A percentile compares a stretch with the other conserved stretches of the same genome.
phyloP scores from a whole-genome alignment of 2,888 invertebrate species.

The Seira ritae region DNA sequence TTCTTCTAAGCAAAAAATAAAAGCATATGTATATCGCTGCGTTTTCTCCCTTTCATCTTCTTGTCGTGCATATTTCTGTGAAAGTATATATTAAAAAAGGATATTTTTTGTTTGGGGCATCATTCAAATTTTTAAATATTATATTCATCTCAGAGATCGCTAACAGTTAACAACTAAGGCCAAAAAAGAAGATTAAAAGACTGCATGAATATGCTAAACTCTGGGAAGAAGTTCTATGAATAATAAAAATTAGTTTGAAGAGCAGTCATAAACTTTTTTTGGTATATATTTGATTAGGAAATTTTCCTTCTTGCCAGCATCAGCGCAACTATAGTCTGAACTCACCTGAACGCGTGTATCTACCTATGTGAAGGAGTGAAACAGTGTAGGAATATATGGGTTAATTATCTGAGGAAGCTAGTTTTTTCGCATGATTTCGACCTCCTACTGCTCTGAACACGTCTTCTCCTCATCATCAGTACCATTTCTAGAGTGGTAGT shows the following conservation, averaged over 20 bases:
- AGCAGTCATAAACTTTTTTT: slow-evolving; percentile 13
- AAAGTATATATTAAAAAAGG: background rate
- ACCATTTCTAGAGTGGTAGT: slow-evolving; percentile 24
- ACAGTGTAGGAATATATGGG: slow-evolving; percentile 62
- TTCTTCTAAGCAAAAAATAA: slow-evolving; percentile 1
- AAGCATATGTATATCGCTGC: too few relatives aligned
- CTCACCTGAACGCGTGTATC: slow-evolving; percentile 21
- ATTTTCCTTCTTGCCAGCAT: slow-evolving; percentile 17
- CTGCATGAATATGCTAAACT: slow-evolving; percentile 22
- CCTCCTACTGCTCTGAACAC: slow-evolving; percentile 72
- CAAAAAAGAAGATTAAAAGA: background rate
- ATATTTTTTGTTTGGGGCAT: slow-evolving; percentile 36
- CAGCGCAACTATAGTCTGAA: background rate
- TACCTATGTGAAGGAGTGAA: slow-evolving; percentile 4
- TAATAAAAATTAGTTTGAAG: slow-evolving; percentile 22
- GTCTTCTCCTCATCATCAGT: slow-evolving; percentile 69
- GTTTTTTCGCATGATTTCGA: slow-evolving; percentile 72
- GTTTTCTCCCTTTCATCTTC: slow-evolving; percentile 1
- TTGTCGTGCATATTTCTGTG: background rate
- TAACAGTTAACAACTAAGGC: slow-evolving; percentile 36
- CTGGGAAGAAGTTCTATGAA: slow-evolving; percentile 28
- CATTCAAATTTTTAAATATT: slow-evolving; percentile 47
- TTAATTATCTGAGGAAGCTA: slow-evolving; percentile 72
- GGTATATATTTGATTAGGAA: background rate
- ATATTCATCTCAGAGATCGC: slow-evolving; percentile 28